A percentile compares a stretch with the other conserved stretches of the same genome.
Evolutionary conservation across 2,113 vertebrate species (phyloP).

Genomic region (Indicator maculatus): DNA sequence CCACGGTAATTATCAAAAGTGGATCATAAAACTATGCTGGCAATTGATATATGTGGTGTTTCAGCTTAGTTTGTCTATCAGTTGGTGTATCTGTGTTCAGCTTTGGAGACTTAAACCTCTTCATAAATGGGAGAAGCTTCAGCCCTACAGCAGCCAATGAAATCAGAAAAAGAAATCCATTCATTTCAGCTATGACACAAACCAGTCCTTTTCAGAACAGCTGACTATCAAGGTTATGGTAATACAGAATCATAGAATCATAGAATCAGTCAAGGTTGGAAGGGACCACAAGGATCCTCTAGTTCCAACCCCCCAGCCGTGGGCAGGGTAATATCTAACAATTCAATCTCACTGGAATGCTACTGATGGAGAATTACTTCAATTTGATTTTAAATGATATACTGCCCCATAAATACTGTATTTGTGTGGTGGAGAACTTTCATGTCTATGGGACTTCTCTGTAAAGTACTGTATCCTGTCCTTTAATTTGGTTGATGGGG

Average conservation of each 20-base stretch:
- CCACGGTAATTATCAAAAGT: neutral
- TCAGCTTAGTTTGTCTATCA: neutral
- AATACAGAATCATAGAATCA: neutral
- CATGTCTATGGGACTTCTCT: neutral
- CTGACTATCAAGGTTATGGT: conserved; percentile 18
- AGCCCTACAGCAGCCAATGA: neutral
- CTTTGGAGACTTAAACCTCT: neutral
- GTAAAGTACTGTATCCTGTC: neutral
- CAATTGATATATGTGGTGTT: neutral
- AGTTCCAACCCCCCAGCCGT: no score
- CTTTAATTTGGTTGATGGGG: neutral
- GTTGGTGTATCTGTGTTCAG: neutral
- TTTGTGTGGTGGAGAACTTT: neutral
- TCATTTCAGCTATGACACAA: neutral
- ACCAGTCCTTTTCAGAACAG: neutral
- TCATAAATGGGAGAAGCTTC: neutral
- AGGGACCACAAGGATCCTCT: no score
- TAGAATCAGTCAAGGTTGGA: no score
- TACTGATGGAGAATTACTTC: neutral
- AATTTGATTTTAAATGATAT: conserved; percentile 28
- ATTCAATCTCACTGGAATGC: neutral
- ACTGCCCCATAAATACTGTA: neutral
- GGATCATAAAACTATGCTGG: neutral
- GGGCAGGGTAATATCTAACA: neutral
- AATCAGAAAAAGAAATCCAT: neutral